Conservation (phyloP, 2,113 vertebrate genomes). For the Cynocephalus volans region DNA sequence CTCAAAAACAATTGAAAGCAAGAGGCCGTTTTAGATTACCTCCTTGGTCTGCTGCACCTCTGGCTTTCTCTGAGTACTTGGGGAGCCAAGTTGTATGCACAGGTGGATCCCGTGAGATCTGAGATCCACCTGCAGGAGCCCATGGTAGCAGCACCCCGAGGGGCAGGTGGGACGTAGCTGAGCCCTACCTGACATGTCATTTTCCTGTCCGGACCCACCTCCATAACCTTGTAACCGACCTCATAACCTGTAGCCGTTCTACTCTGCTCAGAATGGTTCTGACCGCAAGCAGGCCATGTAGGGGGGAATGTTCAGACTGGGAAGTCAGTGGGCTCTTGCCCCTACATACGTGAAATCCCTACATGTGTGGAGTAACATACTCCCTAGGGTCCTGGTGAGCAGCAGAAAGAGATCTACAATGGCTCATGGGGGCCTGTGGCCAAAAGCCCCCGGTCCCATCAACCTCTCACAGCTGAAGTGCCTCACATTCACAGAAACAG, state of each 20-base stretch:
- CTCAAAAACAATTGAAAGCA: not conserved
- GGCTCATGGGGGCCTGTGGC: fast-evolving
- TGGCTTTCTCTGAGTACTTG: no score
- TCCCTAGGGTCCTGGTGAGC: fast-evolving
- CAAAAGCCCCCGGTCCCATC: not conserved
- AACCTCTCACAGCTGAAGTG: no score
- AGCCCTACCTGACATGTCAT: fast-evolving
- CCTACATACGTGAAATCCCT: not conserved
- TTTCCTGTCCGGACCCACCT: not conserved
- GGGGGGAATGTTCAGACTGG: not conserved
- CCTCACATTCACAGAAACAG: not conserved
- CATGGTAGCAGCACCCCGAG: no score
- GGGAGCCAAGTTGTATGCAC: fast-evolving
- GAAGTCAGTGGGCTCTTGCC: not conserved
- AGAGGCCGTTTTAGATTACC: not conserved
- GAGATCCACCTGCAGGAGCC: not conserved
- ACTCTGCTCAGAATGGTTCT: not conserved
- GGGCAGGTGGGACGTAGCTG: fast-evolving
- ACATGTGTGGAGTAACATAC: no score
- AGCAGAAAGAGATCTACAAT: fast-evolving
- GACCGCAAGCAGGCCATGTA: fast-evolving
- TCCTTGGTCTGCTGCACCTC: no score
- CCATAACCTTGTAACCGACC: no score
- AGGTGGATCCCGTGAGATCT: no score
- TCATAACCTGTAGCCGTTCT: fast-evolving